Evolutionary conservation across 2,113 vertebrate species (phyloP), one percentile per base, ranked within the genome.

Genomic region (Halichoerus grypus): DNA sequence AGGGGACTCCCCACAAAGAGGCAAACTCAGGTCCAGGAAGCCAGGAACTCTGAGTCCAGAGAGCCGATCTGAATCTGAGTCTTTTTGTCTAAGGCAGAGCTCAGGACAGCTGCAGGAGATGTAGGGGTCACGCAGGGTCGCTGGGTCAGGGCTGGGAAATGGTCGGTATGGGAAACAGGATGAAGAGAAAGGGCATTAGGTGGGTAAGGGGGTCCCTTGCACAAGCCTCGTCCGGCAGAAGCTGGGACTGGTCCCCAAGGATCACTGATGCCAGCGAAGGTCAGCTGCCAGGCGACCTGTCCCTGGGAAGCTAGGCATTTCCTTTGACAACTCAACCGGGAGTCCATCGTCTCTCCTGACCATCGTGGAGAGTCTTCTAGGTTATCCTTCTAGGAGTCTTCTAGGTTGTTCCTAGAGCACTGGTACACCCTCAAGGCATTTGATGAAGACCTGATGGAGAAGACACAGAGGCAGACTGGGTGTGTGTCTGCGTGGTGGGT

Each of bases 111-210:
- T 49, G 33, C 7, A 36, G 53, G 65, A 8, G 12, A 6, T 16
- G 9, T 0, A 39, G 24, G 21, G 49, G 46, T 19, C 65, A n/a
- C 2, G 8, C 3, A 13, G 9, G 31, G 31, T 15, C 21, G 2
- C 28, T 8, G 28, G n/a, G 28, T 61, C 2, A 26, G 67, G 8
- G 31, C 18, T 59, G 24, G 33, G 42, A 57, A 81, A 87, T 12
- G 18, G 12, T 74, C 39, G 39, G 13, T 19, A 0, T 5, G 4
- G 57, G 33, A 14, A 84, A 26, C 31, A 90, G 63, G 13, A 15
- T 55, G 4, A 82, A 42, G 19, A 85, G 55, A 90, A 33, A 42
- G 19, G 26, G 42, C 31, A 7, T 67, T n/a, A 59, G 11, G 67
- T 19, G 26, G 9, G 12, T 24, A 8, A 51, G 13, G 5, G 28